These are phyloP conservation scores for Nematostella vectensis DNA, from an alignment of 92 coral and sea anemone genomes.

Conservation along the genomic window DNA sequence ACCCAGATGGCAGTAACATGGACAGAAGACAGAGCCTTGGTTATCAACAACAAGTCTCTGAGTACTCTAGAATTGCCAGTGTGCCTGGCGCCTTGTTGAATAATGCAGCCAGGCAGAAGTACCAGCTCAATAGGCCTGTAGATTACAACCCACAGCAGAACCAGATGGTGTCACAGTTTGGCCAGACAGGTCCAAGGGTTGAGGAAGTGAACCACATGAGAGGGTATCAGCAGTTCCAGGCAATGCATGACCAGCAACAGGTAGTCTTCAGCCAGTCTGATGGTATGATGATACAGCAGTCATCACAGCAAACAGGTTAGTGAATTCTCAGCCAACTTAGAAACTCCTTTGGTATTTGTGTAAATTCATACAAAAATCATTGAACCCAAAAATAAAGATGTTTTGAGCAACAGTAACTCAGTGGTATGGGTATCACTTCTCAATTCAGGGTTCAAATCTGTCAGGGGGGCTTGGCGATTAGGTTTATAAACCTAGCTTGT, in stretches of 20 bases:
- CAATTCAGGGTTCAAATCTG: no score
- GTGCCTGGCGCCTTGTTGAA: neutral
- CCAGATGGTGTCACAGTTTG: neutral
- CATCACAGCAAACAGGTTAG: no score
- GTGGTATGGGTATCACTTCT: no score
- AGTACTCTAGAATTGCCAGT: neutral
- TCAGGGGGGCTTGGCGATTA: no score
- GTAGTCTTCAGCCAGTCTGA: no score
- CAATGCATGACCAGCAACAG: neutral
- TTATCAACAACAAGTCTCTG: neutral
- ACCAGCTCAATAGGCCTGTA: neutral
- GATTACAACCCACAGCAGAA: neutral
- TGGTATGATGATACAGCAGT: no score
- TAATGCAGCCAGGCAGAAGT: neutral
- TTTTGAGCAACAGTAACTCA: no score
- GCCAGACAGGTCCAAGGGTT: neutral
- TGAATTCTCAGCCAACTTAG: no score
- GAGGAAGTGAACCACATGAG: neutral
- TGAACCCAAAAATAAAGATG: no score
- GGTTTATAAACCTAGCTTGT: no score
- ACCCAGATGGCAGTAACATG: slow-evolving; percentile 20
- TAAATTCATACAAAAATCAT: no score
- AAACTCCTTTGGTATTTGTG: no score
- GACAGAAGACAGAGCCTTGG: neutral
- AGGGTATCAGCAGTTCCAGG: neutral